phyloP scores from a whole-genome alignment of 2,888 invertebrate genomes.

The Ellobium chinense region DNA sequence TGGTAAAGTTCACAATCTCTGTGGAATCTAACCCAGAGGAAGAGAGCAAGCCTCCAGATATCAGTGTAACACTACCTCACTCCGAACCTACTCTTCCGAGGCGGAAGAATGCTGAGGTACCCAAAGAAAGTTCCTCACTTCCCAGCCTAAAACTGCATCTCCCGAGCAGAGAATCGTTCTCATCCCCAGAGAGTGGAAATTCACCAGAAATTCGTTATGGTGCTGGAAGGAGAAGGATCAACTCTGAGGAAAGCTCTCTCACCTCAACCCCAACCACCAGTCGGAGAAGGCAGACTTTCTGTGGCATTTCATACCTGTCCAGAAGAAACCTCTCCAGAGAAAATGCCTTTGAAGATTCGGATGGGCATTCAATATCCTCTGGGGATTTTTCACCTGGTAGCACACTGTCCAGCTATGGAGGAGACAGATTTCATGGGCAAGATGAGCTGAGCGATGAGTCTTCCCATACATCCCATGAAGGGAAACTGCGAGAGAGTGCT shows the following conservation, averaged over 20 bases:
- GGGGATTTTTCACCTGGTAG: conserved; percentile 67
- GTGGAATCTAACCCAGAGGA: conserved; percentile 41
- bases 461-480: conserved; percentile 61
- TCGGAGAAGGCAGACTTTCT: conserved; percentile 30
- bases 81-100: background rate
- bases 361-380: conserved; percentile 61
- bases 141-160: conserved; percentile 35
- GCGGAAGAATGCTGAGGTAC: background rate
- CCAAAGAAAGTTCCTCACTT: conserved; percentile 34
- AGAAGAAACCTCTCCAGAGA: conserved; percentile 41
- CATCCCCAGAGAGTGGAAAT: conserved; percentile 41
- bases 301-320: conserved; percentile 31
- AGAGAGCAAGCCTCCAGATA: background rate
- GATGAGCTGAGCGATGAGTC: conserved; percentile 70
- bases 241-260: conserved; percentile 35
- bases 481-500: conserved; percentile 52
- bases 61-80: background rate
- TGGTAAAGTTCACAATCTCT: conserved; percentile 42
- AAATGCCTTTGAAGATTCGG: conserved; percentile 48
- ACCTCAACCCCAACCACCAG: conserved; percentile 48
- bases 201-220: conserved; percentile 43
- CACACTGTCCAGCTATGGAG: conserved; percentile 44
- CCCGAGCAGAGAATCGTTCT: conserved; percentile 1
- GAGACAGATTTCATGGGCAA: conserved; percentile 43
- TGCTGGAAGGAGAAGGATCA: conserved; percentile 19